A percentile compares a stretch with the other conserved stretches of the same genome.
Conservation (phyloP, 2,113 vertebrate species). For the Neolamprologus devosi region DNA sequence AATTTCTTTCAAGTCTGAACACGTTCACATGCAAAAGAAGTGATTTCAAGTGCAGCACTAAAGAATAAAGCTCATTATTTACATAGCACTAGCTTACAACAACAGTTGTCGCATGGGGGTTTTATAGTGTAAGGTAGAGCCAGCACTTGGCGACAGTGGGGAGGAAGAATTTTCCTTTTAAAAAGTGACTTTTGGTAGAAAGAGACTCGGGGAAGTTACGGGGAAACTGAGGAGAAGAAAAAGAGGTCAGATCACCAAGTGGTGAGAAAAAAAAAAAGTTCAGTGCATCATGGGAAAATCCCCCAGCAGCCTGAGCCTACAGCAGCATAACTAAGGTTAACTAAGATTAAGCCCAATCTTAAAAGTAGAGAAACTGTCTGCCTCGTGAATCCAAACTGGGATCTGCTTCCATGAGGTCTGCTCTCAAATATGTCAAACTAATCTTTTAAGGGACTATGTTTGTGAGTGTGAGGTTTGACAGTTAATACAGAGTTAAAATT, state of each 20-base stretch:
- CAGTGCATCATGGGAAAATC: not conserved
- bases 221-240: not conserved
- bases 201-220: fast-evolving
- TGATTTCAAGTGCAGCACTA: not conserved
- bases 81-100: not conserved
- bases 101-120: fast-evolving
- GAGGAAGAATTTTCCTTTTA: not conserved
- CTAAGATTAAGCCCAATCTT: not conserved
- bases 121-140: not conserved
- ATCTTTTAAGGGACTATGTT: not conserved
- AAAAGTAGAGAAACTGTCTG: not conserved
- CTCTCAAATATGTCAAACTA: not conserved
- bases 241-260: fast-evolving
- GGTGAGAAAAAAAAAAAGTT: not conserved
- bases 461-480: not conserved
- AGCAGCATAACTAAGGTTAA: not conserved
- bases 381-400: not conserved
- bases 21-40: not conserved
- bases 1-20: not conserved
- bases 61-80: not conserved
- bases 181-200: not conserved
- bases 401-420: not conserved
- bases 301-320: not conserved
- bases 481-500: fast-evolving
- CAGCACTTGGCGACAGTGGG: not conserved